phyloP scores from a whole-genome alignment of 2,113 vertebrate genomes.

The Apodemus speciosus region DNA sequence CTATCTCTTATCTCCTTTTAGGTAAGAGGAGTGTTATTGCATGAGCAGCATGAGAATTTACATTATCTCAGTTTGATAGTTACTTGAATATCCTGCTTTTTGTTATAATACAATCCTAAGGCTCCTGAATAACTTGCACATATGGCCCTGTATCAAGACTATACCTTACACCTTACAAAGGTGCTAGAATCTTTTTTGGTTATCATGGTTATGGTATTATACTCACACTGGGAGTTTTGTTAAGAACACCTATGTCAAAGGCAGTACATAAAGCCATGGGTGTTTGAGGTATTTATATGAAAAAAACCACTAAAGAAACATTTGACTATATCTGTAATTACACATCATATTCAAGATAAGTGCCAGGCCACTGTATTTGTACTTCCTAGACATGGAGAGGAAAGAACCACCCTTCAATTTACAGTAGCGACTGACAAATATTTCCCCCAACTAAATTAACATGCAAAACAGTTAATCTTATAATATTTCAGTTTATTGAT shows the following conservation, averaged over 20 bases:
- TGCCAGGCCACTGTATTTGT: not conserved
- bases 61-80: not conserved
- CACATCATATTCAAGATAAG: not conserved
- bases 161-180: not conserved
- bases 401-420: not conserved
- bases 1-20: not conserved
- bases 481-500: not conserved
- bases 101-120: not conserved
- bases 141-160: not conserved
- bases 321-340: not conserved
- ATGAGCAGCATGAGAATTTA: not conserved
- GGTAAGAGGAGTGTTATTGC: not conserved
- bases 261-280: not conserved
- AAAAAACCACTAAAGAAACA: not conserved
- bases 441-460: not conserved
- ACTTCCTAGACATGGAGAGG: not conserved
- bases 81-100: not conserved
- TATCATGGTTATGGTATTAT: not conserved
- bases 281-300: not conserved
- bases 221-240: not conserved
- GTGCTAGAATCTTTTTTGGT: not conserved
- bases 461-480: not conserved
- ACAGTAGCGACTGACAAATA: not conserved
- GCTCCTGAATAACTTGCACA: not conserved
- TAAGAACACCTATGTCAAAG: not conserved